Percentiles rank a stretch among this genome's conserved stretches.
phyloP scores from a whole-genome alignment of 2,888 invertebrate genomes.

The Neoscelio sp. region DNA sequence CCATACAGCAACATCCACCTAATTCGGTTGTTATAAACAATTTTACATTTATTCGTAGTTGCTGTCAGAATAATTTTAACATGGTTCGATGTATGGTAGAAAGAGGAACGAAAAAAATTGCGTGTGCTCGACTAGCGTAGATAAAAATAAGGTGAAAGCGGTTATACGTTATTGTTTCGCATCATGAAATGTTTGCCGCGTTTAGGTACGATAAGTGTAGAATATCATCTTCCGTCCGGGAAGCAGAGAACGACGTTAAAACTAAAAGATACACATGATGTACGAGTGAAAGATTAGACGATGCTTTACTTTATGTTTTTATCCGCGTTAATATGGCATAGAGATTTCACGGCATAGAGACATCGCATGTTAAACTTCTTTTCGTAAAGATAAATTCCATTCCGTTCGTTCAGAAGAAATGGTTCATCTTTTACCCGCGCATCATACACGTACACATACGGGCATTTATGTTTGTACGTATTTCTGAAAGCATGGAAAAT shows the following conservation, averaged over 20 bases:
- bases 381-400: conserved; percentile 1
- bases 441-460: conserved; percentile 27
- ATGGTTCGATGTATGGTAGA: conserved; percentile 45
- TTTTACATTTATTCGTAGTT: too few species aligned
- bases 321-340: conserved; percentile 1
- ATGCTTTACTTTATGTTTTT: conserved; percentile 26
- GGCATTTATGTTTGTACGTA: conserved; percentile 44
- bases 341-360: conserved; percentile 1
- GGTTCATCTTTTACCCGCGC: conserved; percentile 47
- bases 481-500: conserved; percentile 27
- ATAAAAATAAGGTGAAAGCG: conserved; percentile 4
- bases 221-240: conserved; percentile 63
- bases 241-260: conserved; percentile 55
- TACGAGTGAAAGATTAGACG: conserved; percentile 52
- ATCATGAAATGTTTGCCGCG: conserved; percentile 35
- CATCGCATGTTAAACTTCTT: conserved; percentile 1
- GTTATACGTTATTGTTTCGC: conserved; percentile 30
- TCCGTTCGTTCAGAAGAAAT: conserved; percentile 1
- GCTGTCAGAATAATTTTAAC: conserved; percentile 19
- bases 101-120: conserved; percentile 20
- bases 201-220: conserved; percentile 52
- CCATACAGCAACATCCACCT: too few species aligned
- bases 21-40: too few species aligned
- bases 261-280: conserved; percentile 47
- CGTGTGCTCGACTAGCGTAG: not conserved